Evolutionary conservation across 2,888 invertebrate species (phyloP), one percentile per base, ranked within the genome.

Genomic region (Cantharis rufa): DNA sequence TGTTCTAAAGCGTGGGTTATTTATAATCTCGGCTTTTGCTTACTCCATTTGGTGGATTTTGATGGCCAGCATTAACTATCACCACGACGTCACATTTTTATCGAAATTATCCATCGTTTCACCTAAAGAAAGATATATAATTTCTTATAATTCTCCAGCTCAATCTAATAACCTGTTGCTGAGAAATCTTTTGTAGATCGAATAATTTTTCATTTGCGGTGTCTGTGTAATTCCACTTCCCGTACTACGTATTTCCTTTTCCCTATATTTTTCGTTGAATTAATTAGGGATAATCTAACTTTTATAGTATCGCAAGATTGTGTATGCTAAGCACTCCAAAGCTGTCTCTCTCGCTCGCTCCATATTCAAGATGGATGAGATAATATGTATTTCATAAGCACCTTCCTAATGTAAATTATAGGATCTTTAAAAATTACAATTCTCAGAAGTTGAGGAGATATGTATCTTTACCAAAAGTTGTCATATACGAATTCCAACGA

Each of bases 401-500:
- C 32, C 84, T 84, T 84, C 79, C 83, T 84, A 83, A 85, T 86
- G 86, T 84, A 85, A 86, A 86, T 85, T 82, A 78, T 76, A 81
- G 82, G 80, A 81, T 82, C 79, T 83, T 21, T n/a, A 84, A 85
- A 85, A 86, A 85, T 84, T 86, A 84, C 85, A 84, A 86, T 86
- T 86, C 86, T 83, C 83, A 85, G 84, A 86, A 85, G 85, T 84
- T 82, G 84, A 86, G 82, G 84, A 86, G 86, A 86, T 86, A 85
- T 83, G 83, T 83, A 86, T 86, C 86, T 86, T 83, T 78, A 75
- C 73, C 78, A 76, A 78, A 79, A 82, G 82, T 84, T 84, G 84
- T 85, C 85, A 85, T 85, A 85, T 84, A 86, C 85, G 64, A 24
- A 66, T 66, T 66, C 64, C 64, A 66, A 85, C 83, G 83, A 85